Conservation (phyloP, 2,888 invertebrate genomes). For the Spisula subtruncata region DNA sequence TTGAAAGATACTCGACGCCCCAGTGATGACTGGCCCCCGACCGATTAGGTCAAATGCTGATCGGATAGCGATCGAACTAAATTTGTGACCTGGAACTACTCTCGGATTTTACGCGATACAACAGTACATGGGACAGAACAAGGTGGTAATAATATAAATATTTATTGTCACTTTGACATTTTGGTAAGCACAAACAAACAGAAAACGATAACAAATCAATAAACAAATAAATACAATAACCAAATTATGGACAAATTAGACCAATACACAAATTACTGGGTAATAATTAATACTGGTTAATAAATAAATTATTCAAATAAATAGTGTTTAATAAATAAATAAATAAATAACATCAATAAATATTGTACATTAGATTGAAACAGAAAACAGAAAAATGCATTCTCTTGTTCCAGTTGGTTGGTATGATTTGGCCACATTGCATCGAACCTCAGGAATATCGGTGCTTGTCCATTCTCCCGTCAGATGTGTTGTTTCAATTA, state of each 20-base stretch:
- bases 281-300: not conserved
- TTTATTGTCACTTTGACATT: not conserved
- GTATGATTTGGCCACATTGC: no score
- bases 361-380: not conserved
- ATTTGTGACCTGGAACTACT: no score
- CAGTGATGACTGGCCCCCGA: no score
- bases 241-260: not conserved
- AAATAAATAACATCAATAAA: not conserved
- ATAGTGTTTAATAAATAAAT: constrained; percentile 6
- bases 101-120: no score
- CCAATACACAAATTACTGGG: not conserved
- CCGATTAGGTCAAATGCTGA: no score
- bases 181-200: not conserved
- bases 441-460: no score
- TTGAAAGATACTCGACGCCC: no score
- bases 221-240: not conserved
- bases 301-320: constrained; percentile 5
- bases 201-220: not conserved
- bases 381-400: not conserved
- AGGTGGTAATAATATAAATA: not conserved
- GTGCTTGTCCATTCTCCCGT: no score
- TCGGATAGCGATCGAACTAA: no score
- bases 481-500: no score
- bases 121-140: no score
- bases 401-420: no score